phyloP scores from a whole-genome alignment of 1,140 invertebrate species.

The Drosophila virilis region DNA sequence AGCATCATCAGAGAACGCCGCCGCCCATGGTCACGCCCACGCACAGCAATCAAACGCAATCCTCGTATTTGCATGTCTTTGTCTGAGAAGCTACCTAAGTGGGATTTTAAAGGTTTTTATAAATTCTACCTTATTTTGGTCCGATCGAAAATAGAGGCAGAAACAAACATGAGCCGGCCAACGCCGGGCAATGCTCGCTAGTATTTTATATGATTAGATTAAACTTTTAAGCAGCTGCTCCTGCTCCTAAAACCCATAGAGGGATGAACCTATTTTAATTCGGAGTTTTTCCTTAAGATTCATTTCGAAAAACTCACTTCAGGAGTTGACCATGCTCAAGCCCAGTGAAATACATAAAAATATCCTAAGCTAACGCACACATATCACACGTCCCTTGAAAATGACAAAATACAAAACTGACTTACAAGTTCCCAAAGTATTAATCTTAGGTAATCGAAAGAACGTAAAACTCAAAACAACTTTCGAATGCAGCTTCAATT shows the following conservation, averaged over 20 bases:
- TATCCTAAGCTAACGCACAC: slow-evolving; percentile 66
- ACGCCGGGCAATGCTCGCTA: too few relatives aligned
- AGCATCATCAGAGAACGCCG: slow-evolving; percentile 39
- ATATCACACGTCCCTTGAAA: slow-evolving; percentile 65
- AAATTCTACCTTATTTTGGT: too few relatives aligned
- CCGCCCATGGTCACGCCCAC: slow-evolving; percentile 70
- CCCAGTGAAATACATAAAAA: slow-evolving; percentile 51
- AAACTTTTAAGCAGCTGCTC: background rate
- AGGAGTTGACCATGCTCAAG: background rate
- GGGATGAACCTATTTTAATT: background rate
- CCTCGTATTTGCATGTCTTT: slow-evolving; percentile 80
- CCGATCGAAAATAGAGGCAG: too few relatives aligned
- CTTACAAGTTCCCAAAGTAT: slow-evolving; percentile 75
- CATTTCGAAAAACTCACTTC: too few relatives aligned
- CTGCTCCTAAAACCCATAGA: too few relatives aligned
- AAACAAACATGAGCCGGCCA: too few relatives aligned
- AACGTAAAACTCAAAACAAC: slow-evolving; percentile 27
- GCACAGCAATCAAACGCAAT: slow-evolving; percentile 80
- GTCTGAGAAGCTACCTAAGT: slow-evolving; percentile 48
- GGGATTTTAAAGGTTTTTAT: background rate
- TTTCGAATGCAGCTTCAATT: slow-evolving; percentile 53
- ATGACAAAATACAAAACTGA: slow-evolving; percentile 49
- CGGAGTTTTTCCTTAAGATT: background rate
- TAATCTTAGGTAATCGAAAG: slow-evolving; percentile 59
- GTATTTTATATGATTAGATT: too few relatives aligned